A percentile compares a stretch with the other conserved stretches of the same genome.
These are phyloP conservation scores for Knipowitschia caucasica DNA, from an alignment of 2,797 vertebrate species.

Conservation along the genomic window DNA sequence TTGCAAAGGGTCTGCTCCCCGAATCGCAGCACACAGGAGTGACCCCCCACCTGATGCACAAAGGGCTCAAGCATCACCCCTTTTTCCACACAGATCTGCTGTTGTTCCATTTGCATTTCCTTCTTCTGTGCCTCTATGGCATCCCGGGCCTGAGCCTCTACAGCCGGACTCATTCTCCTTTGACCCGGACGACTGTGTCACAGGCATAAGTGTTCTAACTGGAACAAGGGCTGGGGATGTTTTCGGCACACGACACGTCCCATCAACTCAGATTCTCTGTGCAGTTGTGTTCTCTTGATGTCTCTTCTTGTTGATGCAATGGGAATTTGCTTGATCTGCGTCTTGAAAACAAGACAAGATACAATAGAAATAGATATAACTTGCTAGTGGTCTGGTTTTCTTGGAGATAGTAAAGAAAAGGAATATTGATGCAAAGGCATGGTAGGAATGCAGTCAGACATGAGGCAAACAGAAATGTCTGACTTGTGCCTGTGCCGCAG, in stretches of 20 bases:
- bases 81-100: slow-evolving; percentile 72
- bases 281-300: slow-evolving; percentile 26
- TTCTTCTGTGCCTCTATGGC: slow-evolving; percentile 87
- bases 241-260: slow-evolving; percentile 8
- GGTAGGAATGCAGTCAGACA: background rate
- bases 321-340: slow-evolving; percentile 26
- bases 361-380: slow-evolving; percentile 29
- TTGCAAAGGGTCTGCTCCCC: slow-evolving; percentile 92
- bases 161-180: slow-evolving; percentile 97
- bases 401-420: slow-evolving; percentile 11
- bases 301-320: slow-evolving; percentile 15
- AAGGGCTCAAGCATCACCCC: slow-evolving; percentile 95
- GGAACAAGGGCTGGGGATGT: slow-evolving; percentile 38
- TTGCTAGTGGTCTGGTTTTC: slow-evolving; percentile 17
- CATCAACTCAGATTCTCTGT: slow-evolving; percentile 10
- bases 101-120: slow-evolving; percentile 44
- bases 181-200: slow-evolving; percentile 57
- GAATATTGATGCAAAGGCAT: slow-evolving; percentile 18
- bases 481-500: slow-evolving; percentile 41
- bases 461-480: slow-evolving; percentile 23
- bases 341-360: slow-evolving; percentile 55
- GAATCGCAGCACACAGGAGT: slow-evolving; percentile 89
- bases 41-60: slow-evolving; percentile 91
- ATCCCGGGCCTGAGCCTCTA: slow-evolving; percentile 78
- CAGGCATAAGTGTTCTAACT: slow-evolving; percentile 84